Evolutionary conservation across 2,888 invertebrate species (phyloP).

Genomic region (Gnatocerus cornutus): DNA sequence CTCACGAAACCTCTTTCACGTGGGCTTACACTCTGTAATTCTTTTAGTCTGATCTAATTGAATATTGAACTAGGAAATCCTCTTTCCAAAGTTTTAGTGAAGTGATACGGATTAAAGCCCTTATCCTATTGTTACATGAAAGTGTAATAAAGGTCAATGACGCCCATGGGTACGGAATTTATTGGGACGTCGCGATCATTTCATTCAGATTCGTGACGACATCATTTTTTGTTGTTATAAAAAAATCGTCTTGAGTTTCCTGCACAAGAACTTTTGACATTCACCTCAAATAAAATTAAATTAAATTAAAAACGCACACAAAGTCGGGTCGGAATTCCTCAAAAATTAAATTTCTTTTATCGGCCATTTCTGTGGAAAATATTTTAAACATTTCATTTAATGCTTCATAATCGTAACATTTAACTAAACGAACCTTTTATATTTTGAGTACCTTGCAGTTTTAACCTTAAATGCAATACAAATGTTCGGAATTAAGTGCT

Average conservation of each 20-base stretch:
- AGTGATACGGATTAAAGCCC: conserved; percentile 25
- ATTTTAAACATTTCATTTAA: neutral
- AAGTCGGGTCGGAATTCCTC: neutral
- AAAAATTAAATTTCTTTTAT: conserved; percentile 21
- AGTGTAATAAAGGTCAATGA: conserved; percentile 40
- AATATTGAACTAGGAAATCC: conserved; percentile 12
- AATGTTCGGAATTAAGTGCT: neutral
- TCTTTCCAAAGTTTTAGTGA: conserved; percentile 16
- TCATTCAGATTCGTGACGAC: conserved; percentile 23
- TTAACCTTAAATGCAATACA: too few relatives aligned
- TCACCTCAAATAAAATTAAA: neutral
- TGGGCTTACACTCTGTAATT: too few relatives aligned
- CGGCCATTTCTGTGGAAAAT: conserved; percentile 1
- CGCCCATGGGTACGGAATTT: conserved; percentile 28
- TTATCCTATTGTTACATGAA: conserved; percentile 40
- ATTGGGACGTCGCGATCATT: conserved; percentile 13
- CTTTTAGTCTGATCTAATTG: conserved; percentile 7
- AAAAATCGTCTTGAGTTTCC: too few relatives aligned
- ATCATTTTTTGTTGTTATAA: too few relatives aligned
- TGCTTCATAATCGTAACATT: neutral
- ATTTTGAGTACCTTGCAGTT: too few relatives aligned
- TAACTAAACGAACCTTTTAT: too few relatives aligned
- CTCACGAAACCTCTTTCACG: neutral
- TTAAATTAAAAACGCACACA: neutral
- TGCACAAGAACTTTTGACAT: conserved; percentile 2